A percentile compares a stretch with the other conserved stretches of the same genome.
Evolutionary conservation across 2,797 vertebrate genomes (phyloP).

Genomic region (Hephaestus fuliginosus): DNA sequence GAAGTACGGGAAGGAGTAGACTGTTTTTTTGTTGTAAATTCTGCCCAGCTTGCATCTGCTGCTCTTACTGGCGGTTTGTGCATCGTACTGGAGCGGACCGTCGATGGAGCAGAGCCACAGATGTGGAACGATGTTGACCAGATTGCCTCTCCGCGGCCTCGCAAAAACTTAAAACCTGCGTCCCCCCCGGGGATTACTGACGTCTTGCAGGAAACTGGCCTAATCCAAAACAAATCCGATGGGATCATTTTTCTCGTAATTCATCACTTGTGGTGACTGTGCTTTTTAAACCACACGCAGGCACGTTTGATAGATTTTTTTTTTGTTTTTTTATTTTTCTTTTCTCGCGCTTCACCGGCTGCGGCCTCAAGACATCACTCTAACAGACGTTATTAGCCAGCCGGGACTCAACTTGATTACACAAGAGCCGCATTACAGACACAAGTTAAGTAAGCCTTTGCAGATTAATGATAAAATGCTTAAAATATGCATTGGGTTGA

Average conservation of each 20-base stretch:
- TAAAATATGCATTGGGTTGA: background rate
- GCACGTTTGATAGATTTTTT: conserved; percentile 51
- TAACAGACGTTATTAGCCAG: conserved; percentile 50
- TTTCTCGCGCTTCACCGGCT: conserved; percentile 54
- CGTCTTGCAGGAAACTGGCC: conserved; percentile 76
- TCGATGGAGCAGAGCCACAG: conserved; percentile 49
- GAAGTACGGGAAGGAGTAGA: background rate
- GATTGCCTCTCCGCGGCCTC: conserved; percentile 67
- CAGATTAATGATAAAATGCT: conserved; percentile 40
- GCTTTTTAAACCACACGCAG: conserved; percentile 53
- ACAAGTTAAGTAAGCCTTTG: conserved; percentile 53
- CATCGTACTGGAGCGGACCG: conserved; percentile 6
- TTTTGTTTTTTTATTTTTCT: background rate
- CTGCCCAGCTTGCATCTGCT: conserved; percentile 19
- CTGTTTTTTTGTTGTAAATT: conserved; percentile 2
- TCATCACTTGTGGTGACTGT: conserved; percentile 47
- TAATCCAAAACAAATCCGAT: conserved; percentile 77
- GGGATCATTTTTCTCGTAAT: conserved; percentile 53
- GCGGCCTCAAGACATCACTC: conserved; percentile 61
- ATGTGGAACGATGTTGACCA: conserved; percentile 68
- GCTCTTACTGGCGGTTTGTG: conserved; percentile 1
- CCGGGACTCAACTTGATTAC: conserved; percentile 49
- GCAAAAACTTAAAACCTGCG: conserved; percentile 59
- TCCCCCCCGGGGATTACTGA: conserved; percentile 71
- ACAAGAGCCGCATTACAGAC: conserved; percentile 46